Evolutionary conservation across 2,113 vertebrate species (phyloP).

Genomic region (Caretta caretta): DNA sequence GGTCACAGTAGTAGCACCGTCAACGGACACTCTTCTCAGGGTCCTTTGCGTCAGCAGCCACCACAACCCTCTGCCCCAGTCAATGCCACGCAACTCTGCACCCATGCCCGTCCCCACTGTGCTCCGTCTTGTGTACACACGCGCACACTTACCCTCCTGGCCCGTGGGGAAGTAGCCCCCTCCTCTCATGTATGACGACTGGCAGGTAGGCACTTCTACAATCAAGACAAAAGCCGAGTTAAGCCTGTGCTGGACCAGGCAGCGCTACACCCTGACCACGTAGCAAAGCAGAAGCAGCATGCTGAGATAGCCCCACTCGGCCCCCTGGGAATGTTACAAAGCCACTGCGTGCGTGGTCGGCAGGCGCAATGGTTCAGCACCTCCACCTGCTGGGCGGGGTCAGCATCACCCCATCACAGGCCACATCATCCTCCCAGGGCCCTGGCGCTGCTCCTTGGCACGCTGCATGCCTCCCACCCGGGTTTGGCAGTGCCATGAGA

Average conservation of each 20-base stretch:
- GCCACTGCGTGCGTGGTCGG: not conserved
- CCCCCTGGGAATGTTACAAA: not conserved
- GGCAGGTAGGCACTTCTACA: slow-evolving; percentile 98
- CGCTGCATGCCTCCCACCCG: too few relatives aligned
- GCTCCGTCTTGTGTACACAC: too few relatives aligned
- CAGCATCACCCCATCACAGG: too few relatives aligned
- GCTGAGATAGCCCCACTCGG: not conserved
- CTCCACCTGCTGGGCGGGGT: too few relatives aligned
- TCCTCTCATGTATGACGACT: slow-evolving; percentile 90
- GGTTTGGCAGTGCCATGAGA: too few relatives aligned
- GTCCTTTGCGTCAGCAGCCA: not conserved
- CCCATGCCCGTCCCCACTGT: too few relatives aligned
- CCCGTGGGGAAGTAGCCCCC: slow-evolving; percentile 88
- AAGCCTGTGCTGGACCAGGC: not conserved
- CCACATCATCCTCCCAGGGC: accelerated
- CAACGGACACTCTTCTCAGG: not conserved
- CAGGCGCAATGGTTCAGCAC: not conserved
- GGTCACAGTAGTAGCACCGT: not conserved
- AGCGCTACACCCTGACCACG: not conserved
- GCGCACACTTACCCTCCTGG: slow-evolving; percentile 87
- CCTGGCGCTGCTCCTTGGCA: too few relatives aligned
- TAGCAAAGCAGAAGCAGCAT: not conserved
- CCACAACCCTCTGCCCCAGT: not conserved
- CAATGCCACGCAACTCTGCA: not conserved
- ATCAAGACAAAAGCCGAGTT: not conserved